phyloP scores from a whole-genome alignment of 2,888 invertebrate species.

The Formica aserva region DNA sequence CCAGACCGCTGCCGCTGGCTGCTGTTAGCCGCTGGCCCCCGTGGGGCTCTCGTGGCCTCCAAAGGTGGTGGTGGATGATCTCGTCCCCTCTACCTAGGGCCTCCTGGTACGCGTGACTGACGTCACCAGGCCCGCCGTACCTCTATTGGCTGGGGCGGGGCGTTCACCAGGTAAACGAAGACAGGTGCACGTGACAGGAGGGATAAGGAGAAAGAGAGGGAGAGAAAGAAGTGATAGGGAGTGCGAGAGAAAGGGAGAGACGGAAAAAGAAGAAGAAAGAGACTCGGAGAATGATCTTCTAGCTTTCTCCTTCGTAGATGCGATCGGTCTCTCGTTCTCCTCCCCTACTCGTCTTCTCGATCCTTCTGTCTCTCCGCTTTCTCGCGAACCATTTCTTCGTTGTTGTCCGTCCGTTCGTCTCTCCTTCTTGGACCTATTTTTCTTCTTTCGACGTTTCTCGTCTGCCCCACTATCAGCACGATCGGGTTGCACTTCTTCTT shows the following conservation, averaged over 20 bases:
- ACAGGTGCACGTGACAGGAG: slow-evolving; percentile 78
- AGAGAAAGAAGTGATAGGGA: slow-evolving; percentile 34
- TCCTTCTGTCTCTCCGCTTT: slow-evolving; percentile 20
- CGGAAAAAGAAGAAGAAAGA: neutral
- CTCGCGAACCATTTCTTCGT: slow-evolving; percentile 29
- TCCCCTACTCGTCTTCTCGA: slow-evolving; percentile 18
- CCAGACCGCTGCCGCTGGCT: slow-evolving; percentile 83
- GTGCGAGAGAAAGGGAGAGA: slow-evolving; percentile 34
- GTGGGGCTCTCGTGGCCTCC: slow-evolving; percentile 77
- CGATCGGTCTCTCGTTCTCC: slow-evolving; percentile 61
- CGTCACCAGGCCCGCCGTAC: slow-evolving; percentile 76
- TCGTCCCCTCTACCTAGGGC: slow-evolving; percentile 69
- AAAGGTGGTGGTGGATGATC: slow-evolving; percentile 80
- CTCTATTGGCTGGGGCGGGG: slow-evolving; percentile 84
- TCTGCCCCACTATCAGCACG: slow-evolving; percentile 39
- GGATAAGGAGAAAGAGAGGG: slow-evolving; percentile 54
- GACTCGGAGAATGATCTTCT: slow-evolving; percentile 56
- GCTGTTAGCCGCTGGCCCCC: slow-evolving; percentile 71
- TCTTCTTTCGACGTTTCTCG: slow-evolving; percentile 36
- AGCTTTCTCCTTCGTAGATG: slow-evolving; percentile 71
- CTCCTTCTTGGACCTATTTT: slow-evolving; percentile 52
- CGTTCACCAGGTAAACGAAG: slow-evolving; percentile 79
- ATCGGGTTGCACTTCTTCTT: slow-evolving; percentile 66
- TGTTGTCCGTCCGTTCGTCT: slow-evolving; percentile 50
- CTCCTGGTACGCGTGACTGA: slow-evolving; percentile 72